Evolutionary conservation across 35 echinoderm and acorn worm genomes (phyloP), one percentile per base, ranked within the genome.

Genomic region (Eucidaris tribuloides): DNA sequence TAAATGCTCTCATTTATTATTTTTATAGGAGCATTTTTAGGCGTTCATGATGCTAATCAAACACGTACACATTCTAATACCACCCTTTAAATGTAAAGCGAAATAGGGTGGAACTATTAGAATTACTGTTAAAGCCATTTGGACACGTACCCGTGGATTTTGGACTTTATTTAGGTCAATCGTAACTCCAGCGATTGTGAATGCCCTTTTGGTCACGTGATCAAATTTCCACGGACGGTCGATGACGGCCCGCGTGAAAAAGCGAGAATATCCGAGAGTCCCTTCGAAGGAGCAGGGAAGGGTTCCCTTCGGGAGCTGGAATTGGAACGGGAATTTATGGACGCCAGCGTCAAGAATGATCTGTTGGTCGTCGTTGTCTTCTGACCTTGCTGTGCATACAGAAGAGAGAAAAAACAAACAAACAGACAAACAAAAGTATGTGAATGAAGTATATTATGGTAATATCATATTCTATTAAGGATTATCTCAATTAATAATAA

Each of bases 221-320:
- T 98, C 86, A 25, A 93, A 98, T 58, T 92, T 98, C 95, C 95
- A 98, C 11, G 95, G 95, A 30, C 95, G 61, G 22, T 89, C 90
- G 18, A 93, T 98, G 30, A 98, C 91, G 1, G 95, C 95, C 11
- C 90, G 57, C 7, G 86, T 65, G 2, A 87, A 79, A 77, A 85
- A 98, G 14, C 95, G 61, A 4, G 89, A 82, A 54, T 93, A 84
- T 0, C 95, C 95, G 37, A 98, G 65, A 7, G 91, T 83, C 6
- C 95, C 95, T 72, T 98, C 95, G 20, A 93, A 98, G 1, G 90
- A 90, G 40, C 95, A 98, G 15, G 95, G 90, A 58, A 98, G 65
- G 62, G 80, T 82, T 65, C 76, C 82, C 37, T 36, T 59, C 58
- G 95, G 95, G 0, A 98, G 62, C 46, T 83, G 86, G 71, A 86